phyloP scores from a whole-genome alignment of 2,888 invertebrate species.

The Drosophila stalkeri region DNA sequence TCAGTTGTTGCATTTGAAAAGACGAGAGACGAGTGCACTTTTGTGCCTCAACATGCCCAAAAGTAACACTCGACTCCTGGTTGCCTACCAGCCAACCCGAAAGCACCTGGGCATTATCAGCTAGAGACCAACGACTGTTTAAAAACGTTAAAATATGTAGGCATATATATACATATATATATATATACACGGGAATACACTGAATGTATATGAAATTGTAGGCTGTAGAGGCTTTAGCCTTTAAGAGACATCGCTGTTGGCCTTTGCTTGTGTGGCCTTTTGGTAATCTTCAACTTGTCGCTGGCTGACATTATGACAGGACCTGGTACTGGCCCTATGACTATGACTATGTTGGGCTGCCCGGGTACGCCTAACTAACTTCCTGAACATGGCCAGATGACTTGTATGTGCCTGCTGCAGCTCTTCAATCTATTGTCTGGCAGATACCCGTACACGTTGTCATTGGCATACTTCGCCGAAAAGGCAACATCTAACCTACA shows the following conservation, averaged over 20 bases:
- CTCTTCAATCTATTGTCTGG: conserved; percentile 72
- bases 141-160: conserved; percentile 49
- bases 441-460: conserved; percentile 57
- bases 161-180: conserved; percentile 14
- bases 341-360: conserved; percentile 34
- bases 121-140: conserved; percentile 9
- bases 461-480: conserved; percentile 70
- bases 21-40: conserved; percentile 60
- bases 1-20: conserved; percentile 65
- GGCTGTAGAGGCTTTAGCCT: conserved; percentile 4
- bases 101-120: conserved; percentile 44
- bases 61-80: conserved; percentile 47
- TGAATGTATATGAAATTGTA: conserved; percentile 16
- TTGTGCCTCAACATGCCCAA: conserved; percentile 53
- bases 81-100: not conserved
- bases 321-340: conserved; percentile 21
- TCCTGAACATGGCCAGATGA: conserved; percentile 77
- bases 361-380: conserved; percentile 71
- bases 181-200: conserved; percentile 1
- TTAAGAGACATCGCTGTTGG: conserved; percentile 11
- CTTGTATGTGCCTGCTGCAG: conserved; percentile 64
- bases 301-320: conserved; percentile 70
- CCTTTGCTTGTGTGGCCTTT: not conserved
- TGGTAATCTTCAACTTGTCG: conserved; percentile 55
- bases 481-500: conserved; percentile 58